Conservation (phyloP, 1,140 invertebrate species). For the Zaprionus vittiger region DNA sequence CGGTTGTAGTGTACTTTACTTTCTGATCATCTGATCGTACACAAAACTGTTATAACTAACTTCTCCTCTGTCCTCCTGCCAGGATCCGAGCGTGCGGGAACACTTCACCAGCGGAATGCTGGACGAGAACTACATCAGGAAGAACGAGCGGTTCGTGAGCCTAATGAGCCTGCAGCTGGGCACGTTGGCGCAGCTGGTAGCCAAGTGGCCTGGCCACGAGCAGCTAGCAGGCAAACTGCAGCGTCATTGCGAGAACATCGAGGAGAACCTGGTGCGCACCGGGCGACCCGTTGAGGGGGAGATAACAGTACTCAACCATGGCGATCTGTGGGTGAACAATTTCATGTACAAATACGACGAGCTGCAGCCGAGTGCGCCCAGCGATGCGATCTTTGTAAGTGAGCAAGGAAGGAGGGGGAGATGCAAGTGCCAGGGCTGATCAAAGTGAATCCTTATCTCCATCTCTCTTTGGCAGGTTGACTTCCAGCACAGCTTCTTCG, state of each 20-base stretch:
- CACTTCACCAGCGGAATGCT: constrained; percentile 77
- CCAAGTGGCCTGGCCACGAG: constrained; percentile 74
- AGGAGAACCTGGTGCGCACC: constrained; percentile 72
- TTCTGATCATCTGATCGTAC: background rate
- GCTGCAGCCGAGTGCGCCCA: constrained; percentile 59
- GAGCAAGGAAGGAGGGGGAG: background rate
- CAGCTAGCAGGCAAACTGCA: constrained; percentile 65
- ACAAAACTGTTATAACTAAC: background rate
- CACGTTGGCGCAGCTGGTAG: constrained; percentile 67
- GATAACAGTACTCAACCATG: constrained; percentile 85
- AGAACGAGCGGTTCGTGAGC: constrained; percentile 74
- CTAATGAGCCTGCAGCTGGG: constrained; percentile 68
- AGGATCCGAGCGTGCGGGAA: constrained; percentile 67
- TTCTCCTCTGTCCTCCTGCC: background rate
- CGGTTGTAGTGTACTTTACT: no score
- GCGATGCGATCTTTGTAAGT: constrained; percentile 79
- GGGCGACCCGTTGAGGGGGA: constrained; percentile 57
- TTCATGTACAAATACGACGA: constrained; percentile 86
- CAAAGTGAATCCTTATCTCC: background rate
- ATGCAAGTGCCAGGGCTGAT: background rate
- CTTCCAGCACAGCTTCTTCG: constrained; percentile 80
- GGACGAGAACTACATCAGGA: constrained; percentile 77
- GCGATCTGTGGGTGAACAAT: constrained; percentile 86
- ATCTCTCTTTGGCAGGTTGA: constrained; percentile 57
- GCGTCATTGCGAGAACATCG: constrained; percentile 71